Base-by-base conservation (phyloP, 2,113 vertebrate genomes). In the Upupa epops region DNA sequence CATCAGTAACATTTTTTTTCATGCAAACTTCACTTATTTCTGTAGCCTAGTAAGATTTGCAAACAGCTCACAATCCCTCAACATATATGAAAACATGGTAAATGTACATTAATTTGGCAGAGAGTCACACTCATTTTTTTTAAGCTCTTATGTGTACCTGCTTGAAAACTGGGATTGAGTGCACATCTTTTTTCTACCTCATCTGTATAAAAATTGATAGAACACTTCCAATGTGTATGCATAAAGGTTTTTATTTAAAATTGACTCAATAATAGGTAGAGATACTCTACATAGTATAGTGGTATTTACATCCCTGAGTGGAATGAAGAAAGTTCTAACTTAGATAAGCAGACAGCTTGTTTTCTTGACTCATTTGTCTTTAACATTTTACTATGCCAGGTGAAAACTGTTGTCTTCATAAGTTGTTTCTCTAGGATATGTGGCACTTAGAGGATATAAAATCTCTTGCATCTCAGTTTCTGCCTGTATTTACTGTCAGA, bases 161-260 rank as follows among this genome's bases (percentile, higher is more conserved):
- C 84, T 46, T 68, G 48, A 91, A 94, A 95, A 70, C 80, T 81
- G 64, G 86, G 34, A 85, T 81, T 45, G 16, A 83, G 46, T 59
- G 12, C 70, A 17, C 18, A 55, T 86, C 46, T 60, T 72, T 76
- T 69, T 82, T 55, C 68, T 51, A 49, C 36, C 6, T 85, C 28
- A 18, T 25, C 46, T 25, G 6, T 85, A 74, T 36, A 86, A 79
- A 90, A 93, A 65, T 36, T 25, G 58, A 69, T 72, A 82, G 86
- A 80, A 82, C 45, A 54, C 8, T 7, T 55, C 28, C 49, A n/a
- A 69, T 36, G 28, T 69, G 34, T 73, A 70, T 86, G 82, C 46
- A 75, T 81, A 70, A 89, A 70, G 16, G 54, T 24, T 88, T 93
- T 94, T 64, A 56, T 72, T 84, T 72, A 78, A 83, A 83, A 51